A percentile compares a stretch with the other conserved stretches of the same genome.
Conservation (phyloP, 2,888 invertebrate species). For the Phortica magna region DNA sequence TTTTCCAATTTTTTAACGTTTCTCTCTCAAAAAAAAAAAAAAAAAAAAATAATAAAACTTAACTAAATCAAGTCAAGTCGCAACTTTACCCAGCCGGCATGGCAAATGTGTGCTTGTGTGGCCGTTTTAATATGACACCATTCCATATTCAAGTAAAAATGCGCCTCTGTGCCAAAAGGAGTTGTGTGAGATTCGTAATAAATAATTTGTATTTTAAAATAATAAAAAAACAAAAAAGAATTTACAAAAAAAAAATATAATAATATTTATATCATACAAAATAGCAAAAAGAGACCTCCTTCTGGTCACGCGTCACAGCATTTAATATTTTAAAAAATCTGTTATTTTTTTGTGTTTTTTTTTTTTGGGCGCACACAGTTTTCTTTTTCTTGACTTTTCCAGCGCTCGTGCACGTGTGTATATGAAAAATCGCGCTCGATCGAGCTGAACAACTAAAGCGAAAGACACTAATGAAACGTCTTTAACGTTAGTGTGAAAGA, state of each 20-base stretch:
- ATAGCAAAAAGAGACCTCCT: neutral
- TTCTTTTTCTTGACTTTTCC: neutral
- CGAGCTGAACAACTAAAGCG: neutral
- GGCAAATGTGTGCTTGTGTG: conserved; percentile 60
- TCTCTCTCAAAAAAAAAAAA: conserved; percentile 46
- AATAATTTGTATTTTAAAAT: neutral
- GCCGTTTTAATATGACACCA: neutral
- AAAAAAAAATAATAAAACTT: too few species aligned
- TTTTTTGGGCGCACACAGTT: neutral
- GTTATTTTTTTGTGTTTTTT: too few species aligned
- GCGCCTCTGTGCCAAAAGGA: neutral
- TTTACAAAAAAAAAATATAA: neutral
- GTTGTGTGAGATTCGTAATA: neutral
- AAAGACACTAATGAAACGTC: too few species aligned
- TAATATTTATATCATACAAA: neutral
- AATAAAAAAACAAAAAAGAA: neutral
- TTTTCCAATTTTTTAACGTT: conserved; percentile 60
- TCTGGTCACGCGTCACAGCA: neutral
- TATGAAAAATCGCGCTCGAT: neutral
- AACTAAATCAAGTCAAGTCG: neutral
- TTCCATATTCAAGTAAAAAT: neutral
- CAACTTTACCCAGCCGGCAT: neutral
- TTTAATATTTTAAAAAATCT: neutral
- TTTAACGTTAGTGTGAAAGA: too few species aligned
- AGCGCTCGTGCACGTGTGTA: neutral